Evolutionary conservation across 2,797 vertebrate species (phyloP).

Genomic region (Poecilia gillii): DNA sequence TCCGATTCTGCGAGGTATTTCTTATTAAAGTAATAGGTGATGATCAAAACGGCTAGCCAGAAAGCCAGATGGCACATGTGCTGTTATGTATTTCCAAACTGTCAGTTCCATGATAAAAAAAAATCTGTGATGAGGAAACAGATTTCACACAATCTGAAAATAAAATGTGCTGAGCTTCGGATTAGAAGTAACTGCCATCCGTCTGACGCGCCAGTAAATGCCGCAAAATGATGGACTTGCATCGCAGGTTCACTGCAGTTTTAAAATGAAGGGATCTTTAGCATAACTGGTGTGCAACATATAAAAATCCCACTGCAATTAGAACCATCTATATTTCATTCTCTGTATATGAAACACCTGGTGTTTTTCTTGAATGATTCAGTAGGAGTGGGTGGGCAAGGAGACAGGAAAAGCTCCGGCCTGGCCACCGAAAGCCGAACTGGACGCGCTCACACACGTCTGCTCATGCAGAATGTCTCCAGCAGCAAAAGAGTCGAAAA

Average conservation of each 20-base stretch:
- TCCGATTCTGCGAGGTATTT: conserved; percentile 15
- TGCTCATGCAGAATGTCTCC: conserved; percentile 10
- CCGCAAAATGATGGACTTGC: conserved; percentile 5
- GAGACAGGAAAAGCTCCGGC: conserved; percentile 21
- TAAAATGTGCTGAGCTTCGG: conserved; percentile 13
- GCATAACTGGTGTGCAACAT: not conserved
- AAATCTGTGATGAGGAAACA: conserved; percentile 35
- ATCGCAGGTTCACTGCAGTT: conserved; percentile 2
- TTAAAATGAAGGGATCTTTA: not conserved
- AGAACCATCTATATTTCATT: conserved; percentile 61
- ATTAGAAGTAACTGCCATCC: conserved; percentile 17
- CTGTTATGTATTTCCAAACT: conserved; percentile 7
- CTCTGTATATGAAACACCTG: conserved; percentile 47
- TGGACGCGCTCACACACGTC: not conserved
- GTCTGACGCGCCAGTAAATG: conserved; percentile 29
- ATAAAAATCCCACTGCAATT: conserved; percentile 1
- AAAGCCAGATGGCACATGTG: conserved; percentile 15
- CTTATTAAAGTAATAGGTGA: conserved; percentile 20
- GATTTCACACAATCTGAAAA: conserved; percentile 16
- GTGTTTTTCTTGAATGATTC: conserved; percentile 66
- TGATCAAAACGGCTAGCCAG: conserved; percentile 19
- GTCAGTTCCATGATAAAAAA: conserved; percentile 11
- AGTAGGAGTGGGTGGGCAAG: conserved; percentile 46
- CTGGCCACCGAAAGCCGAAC: conserved; percentile 36
- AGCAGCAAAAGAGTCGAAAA: conserved; percentile 19